Base-by-base conservation (phyloP, 1,140 invertebrate species). In the Pogonus chalceus region DNA sequence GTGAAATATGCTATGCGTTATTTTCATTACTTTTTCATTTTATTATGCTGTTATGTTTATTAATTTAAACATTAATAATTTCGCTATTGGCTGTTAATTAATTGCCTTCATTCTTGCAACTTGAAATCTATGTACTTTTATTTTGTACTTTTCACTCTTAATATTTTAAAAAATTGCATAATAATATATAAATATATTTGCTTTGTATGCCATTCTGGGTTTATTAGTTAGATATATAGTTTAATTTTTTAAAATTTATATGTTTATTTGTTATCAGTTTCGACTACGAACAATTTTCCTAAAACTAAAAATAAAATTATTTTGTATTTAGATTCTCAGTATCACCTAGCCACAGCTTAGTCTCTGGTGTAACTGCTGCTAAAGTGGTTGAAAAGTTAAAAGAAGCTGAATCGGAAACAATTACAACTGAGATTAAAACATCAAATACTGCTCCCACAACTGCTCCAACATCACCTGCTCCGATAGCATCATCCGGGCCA, bases 271-370 rank as follows among this genome's bases (percentile, higher is more conserved):
- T 35, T 9, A 35, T 35, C n/a, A 9, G 9, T 35, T 35, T 35
- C n/a, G 9, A 35, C 31, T 35, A 35, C 37, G 46, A 26, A 18
- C 20, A 31, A 26, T n/a, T 51, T 51, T 26, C 37, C 10, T 39
- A 26, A 2, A 16, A 10, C n/a, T 18, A 23, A n/a, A n/a, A n/a
- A n/a, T n/a, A n/a, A n/a, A n/a, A 20, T 47, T 53, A 20, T 47
- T 46, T 23, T 39, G 48, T 53, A 54, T 57, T 22, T 51, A 68
- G 68, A 56, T 70, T 70, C 62, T 69, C 66, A 35, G 68, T 70
- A 20, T 70, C 68, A 7, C 68, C 68, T 26, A 70, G 65, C 53
- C 68, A 70, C 52, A 64, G 61, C 47, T 49, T 65, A 20, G 59
- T 60, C 0, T 51, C 56, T 20, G 51, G 50, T 31, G 20, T 55